Evolutionary conservation across 1,140 invertebrate species (phyloP).

Genomic region (Euwallacea similis): DNA sequence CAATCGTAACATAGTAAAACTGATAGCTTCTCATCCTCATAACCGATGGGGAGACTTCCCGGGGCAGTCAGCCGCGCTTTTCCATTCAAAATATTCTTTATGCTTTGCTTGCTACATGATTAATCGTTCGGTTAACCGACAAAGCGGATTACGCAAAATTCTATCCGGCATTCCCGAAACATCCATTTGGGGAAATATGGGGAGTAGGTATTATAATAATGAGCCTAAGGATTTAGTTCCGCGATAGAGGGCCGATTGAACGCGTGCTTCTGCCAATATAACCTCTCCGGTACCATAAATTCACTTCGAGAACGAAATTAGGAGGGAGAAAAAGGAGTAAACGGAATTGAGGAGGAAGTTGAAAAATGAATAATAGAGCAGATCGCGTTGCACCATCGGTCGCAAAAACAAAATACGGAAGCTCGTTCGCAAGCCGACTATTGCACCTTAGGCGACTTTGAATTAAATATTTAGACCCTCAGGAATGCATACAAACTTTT

Average conservation of each 20-base stretch:
- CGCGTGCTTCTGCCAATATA: neutral
- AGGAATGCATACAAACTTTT: slow-evolving; percentile 31
- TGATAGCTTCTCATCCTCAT: slow-evolving; percentile 14
- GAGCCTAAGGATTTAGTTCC: neutral
- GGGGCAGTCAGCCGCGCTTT: slow-evolving; percentile 18
- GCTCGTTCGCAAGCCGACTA: slow-evolving; percentile 22
- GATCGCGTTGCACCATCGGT: slow-evolving; percentile 18
- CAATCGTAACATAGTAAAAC: too few species aligned
- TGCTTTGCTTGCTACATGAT: slow-evolving; percentile 27
- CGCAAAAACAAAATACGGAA: slow-evolving; percentile 27
- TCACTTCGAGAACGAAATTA: too few species aligned
- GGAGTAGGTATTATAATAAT: slow-evolving; percentile 21
- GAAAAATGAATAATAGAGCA: slow-evolving; percentile 34
- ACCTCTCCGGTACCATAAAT: too few species aligned
- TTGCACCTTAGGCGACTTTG: slow-evolving; percentile 30
- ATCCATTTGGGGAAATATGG: slow-evolving; percentile 28
- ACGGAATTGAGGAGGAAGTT: neutral
- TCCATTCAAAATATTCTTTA: slow-evolving; percentile 25
- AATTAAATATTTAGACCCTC: slow-evolving; percentile 35
- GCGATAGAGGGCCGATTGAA: neutral
- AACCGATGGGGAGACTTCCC: slow-evolving; percentile 21
- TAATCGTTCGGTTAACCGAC: slow-evolving; percentile 27
- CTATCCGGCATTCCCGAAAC: slow-evolving; percentile 26
- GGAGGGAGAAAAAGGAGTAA: neutral
- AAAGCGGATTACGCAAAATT: slow-evolving; percentile 29